Percentiles rank a stretch among this genome's conserved stretches.
These are phyloP conservation scores for Ips typographus DNA, from an alignment of 1,140 invertebrate species.

Conservation along the genomic window DNA sequence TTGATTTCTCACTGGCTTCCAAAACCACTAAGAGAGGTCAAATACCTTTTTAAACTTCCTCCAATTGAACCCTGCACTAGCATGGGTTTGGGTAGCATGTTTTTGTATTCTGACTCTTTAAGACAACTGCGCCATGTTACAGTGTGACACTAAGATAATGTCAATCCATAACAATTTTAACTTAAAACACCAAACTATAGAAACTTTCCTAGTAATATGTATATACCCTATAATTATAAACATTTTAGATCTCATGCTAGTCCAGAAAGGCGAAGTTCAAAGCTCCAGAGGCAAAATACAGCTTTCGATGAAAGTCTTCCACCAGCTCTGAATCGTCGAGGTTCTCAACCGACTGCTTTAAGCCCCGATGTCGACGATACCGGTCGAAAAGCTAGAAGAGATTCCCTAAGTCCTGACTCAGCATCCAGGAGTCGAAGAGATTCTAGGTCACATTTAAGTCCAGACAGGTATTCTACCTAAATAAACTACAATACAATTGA, in stretches of 20 bases:
- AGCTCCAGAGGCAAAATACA: conserved; percentile 81
- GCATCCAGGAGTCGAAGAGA: conserved; percentile 72
- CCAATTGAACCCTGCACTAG: no score
- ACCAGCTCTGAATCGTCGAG: conserved; percentile 64
- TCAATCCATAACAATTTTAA: no score
- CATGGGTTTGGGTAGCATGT: no score
- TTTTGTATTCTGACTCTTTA: no score
- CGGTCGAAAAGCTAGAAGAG: conserved; percentile 72
- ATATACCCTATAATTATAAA: background rate
- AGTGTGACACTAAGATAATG: no score
- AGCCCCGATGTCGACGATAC: conserved; percentile 69
- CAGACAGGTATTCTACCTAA: conserved; percentile 58
- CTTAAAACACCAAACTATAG: no score
- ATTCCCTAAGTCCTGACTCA: conserved; percentile 85
- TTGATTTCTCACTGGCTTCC: no score
- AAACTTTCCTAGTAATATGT: no score
- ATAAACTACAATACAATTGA: background rate
- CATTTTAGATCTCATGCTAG: conserved; percentile 54
- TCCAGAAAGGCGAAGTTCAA: conserved; percentile 68
- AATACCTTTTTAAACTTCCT: no score
- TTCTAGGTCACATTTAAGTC: conserved; percentile 75
- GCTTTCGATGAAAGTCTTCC: conserved; percentile 84
- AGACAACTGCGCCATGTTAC: no score
- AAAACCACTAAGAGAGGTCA: no score
- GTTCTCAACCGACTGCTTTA: conserved; percentile 75